Percentiles rank a stretch among this genome's conserved stretches.
These are phyloP conservation scores for Brachyhypopomus gauderio DNA, from an alignment of 2,113 vertebrate species.

Conservation along the genomic window DNA sequence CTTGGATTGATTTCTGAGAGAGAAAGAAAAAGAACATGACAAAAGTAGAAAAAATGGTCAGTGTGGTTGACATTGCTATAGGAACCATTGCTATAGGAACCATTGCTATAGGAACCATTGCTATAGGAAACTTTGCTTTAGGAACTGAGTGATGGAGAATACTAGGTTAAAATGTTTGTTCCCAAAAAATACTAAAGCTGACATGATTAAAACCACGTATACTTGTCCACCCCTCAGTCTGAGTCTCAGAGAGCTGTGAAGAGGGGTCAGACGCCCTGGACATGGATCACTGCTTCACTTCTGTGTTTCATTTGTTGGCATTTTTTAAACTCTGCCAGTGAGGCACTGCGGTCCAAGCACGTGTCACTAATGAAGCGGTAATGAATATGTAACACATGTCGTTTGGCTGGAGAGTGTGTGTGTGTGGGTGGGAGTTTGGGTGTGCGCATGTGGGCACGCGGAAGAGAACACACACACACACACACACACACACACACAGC, in stretches of 20 bases:
- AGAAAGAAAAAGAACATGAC: too few species aligned
- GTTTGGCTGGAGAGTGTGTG: conserved; percentile 57
- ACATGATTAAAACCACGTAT: background rate
- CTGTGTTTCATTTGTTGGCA: conserved; percentile 51
- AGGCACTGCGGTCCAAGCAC: background rate
- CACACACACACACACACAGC: background rate
- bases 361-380: conserved; percentile 71
- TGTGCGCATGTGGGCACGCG: conserved; percentile 11
- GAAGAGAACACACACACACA: background rate
- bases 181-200: background rate
- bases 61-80: too few species aligned
- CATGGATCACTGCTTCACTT: conserved; percentile 62
- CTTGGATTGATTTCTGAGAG: too few species aligned
- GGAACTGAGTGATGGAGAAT: too few species aligned
- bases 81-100: too few species aligned
- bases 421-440: conserved; percentile 25
- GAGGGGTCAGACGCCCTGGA: background rate
- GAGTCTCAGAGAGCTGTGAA: too few species aligned
- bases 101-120: too few species aligned
- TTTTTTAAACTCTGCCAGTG: conserved; percentile 63
- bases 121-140: too few species aligned
- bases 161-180: too few species aligned
- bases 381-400: conserved; percentile 90
- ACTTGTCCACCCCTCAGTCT: too few species aligned
- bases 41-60: too few species aligned